A percentile compares a stretch with the other conserved stretches of the same genome.
phyloP scores from a whole-genome alignment of 2,888 invertebrate species.

The Ramazzottius varieornatus region DNA sequence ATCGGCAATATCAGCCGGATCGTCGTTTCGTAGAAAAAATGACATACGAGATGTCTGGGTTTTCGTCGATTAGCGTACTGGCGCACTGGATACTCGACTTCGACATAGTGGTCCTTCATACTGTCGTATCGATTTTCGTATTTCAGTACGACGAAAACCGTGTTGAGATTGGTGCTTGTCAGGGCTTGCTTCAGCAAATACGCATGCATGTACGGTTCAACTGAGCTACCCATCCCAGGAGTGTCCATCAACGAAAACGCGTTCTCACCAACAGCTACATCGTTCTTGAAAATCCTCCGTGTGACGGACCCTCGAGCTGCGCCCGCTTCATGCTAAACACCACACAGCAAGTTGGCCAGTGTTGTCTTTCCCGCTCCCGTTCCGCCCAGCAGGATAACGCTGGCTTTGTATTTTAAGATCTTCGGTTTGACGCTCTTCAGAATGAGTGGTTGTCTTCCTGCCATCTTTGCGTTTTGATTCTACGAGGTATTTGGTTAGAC shows the following conservation, averaged over 20 bases:
- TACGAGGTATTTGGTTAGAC: too few species aligned
- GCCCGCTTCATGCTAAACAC: neutral
- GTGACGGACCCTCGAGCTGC: neutral
- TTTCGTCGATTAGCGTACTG: too few species aligned
- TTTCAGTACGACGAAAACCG: neutral
- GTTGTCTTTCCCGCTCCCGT: neutral
- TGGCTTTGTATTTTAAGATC: too few species aligned
- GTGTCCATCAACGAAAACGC: neutral
- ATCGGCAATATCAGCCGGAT: neutral
- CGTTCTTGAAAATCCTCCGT: neutral
- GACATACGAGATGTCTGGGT: too few species aligned
- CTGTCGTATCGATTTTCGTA: neutral
- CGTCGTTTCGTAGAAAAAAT: neutral
- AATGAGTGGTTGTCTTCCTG: too few species aligned
- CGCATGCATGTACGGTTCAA: neutral
- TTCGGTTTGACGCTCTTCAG: too few species aligned
- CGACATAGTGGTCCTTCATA: neutral
- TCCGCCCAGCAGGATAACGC: neutral
- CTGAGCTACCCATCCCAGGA: neutral
- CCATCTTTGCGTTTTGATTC: too few species aligned
- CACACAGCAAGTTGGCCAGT: neutral
- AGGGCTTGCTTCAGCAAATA: neutral
- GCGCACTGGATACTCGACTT: neutral
- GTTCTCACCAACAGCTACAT: neutral
- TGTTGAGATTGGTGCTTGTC: neutral